Evolutionary conservation across 2,797 vertebrate genomes (phyloP), one percentile per base, ranked within the genome.

Genomic region (Oryzias sinensis): DNA sequence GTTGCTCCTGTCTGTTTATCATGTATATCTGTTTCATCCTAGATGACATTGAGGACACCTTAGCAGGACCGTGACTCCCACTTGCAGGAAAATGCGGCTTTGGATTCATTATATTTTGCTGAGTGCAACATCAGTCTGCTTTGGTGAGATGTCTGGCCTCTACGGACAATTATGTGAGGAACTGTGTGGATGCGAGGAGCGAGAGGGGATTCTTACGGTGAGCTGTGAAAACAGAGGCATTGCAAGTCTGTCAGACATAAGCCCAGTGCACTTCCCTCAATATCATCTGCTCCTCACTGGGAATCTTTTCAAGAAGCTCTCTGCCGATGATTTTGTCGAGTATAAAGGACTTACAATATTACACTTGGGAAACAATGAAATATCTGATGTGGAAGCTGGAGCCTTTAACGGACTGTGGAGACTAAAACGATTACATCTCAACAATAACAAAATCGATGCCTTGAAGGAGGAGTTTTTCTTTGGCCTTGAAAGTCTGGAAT

Each of bases 201-300:
- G 93, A 88, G 97, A 99, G 54, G 93, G 95, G 70, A 92, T 96
- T 60, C 90, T 97, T 72, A 95, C 93, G 43, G 95, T 96, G 85
- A 93, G 94, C 89, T 99, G 97, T 87, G 97, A 99, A 87, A 97
- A 95, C 90, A 93, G 93, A 87, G 94, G 95, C 20, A 95, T 99
- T 79, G 92, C 90, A 78, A 94, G 92, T 85, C 89, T 99, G 42
- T 93, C 95, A 67, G 93, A 97, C 88, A 92, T 99, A 56, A 93
- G 89, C 71, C 95, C 95, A 41, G 93, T 95, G 62, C 89, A 89
- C 68, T 94, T 94, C 81, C 87, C 94, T 14, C 79, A 95, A 57
- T 98, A 96, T 85, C 94, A 99, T 82, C 93, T 99, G 61, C 89
- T 98, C 79, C 84, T 99, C 37, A 96, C 93, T 14, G 97, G 97